Conservation (phyloP, 2,113 vertebrate genomes). For the Pavo muticus region DNA sequence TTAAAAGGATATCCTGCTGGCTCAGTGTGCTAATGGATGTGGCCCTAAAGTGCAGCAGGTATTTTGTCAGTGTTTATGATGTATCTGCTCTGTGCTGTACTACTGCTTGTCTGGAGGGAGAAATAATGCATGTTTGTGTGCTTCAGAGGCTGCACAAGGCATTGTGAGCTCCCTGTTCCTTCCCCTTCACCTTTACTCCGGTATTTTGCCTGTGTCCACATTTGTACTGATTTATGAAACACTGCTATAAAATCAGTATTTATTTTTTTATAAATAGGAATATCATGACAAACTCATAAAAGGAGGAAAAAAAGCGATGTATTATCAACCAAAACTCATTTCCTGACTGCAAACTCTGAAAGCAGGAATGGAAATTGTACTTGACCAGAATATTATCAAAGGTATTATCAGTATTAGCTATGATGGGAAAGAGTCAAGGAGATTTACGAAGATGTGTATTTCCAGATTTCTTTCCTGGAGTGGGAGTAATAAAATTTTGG, state of each 20-base stretch:
- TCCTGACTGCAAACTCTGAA: not conserved
- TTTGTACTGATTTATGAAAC: not conserved
- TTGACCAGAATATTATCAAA: fast-evolving
- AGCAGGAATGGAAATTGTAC: not conserved
- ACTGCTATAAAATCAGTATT: not conserved
- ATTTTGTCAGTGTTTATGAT: not conserved
- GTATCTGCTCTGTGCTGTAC: not conserved
- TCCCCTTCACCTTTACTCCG: not conserved
- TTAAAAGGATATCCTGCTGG: not conserved
- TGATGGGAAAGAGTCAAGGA: not conserved
- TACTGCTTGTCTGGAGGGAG: not conserved
- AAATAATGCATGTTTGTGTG: not conserved
- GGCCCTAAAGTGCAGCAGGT: not conserved
- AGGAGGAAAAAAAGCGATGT: not conserved
- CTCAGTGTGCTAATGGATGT: not conserved
- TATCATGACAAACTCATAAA: not conserved
- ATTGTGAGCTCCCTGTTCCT: not conserved
- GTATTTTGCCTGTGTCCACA: not conserved
- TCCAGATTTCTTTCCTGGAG: not conserved
- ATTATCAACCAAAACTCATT: not conserved
- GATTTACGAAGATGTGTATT: not conserved
- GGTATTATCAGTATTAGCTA: not conserved
- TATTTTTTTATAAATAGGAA: not conserved
- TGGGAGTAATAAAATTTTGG: not conserved
- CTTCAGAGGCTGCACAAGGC: not conserved